phyloP scores from a whole-genome alignment of 2,113 vertebrate species.

The Hirundichthys speculiger region DNA sequence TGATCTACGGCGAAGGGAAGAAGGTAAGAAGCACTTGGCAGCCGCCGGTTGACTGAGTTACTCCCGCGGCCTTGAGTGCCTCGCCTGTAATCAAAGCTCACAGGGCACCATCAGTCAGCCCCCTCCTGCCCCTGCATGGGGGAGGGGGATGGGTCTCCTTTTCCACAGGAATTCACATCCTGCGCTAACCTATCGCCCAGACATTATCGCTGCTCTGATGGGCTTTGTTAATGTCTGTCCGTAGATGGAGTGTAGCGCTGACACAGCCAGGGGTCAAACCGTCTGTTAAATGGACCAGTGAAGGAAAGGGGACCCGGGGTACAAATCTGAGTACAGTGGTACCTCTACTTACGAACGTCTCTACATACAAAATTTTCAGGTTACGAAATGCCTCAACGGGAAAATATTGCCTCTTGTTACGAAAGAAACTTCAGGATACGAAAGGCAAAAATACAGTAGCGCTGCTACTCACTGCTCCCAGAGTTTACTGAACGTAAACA shows the following conservation, averaged over 20 bases:
- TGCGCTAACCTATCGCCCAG: not conserved
- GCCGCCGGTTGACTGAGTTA: slow-evolving; percentile 29
- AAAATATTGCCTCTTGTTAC: too few species aligned
- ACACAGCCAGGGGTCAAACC: too few species aligned
- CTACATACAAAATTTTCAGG: too few species aligned
- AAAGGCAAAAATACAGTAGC: too few species aligned
- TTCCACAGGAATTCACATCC: slow-evolving; percentile 17
- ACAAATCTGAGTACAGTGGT: too few species aligned
- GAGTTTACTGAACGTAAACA: too few species aligned
- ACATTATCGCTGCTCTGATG: slow-evolving; percentile 4
- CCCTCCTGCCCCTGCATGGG: not conserved
- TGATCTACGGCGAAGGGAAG: slow-evolving; percentile 98
- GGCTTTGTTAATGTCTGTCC: not conserved
- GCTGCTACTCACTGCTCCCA: too few species aligned
- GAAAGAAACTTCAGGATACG: too few species aligned
- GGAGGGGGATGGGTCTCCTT: slow-evolving; percentile 19
- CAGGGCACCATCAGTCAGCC: slow-evolving; percentile 45
- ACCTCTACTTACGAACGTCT: too few species aligned
- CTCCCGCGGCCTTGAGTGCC: slow-evolving; percentile 29
- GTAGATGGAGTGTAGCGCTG: too few species aligned
- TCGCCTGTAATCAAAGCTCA: slow-evolving; percentile 51
- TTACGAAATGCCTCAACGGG: too few species aligned
- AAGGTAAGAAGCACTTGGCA: slow-evolving; percentile 82
- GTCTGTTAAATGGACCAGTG: not conserved
- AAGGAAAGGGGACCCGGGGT: not conserved